These are phyloP conservation scores for Lepetodrilus schrolli DNA, from an alignment of 2,888 invertebrate genomes.

Conservation along the genomic window DNA sequence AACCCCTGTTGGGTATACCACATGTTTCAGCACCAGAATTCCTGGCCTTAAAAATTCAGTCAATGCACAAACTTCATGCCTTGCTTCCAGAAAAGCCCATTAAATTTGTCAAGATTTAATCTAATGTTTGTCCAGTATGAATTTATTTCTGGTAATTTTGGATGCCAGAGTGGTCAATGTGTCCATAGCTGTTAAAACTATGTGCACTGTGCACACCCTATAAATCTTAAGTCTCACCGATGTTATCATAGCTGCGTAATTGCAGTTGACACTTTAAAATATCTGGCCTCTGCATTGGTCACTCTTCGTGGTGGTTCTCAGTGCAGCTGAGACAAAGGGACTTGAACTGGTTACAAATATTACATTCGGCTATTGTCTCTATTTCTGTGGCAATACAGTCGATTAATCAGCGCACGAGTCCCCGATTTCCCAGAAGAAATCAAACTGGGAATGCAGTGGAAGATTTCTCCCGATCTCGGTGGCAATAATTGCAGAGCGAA, in stretches of 20 bases:
- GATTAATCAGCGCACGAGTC: not conserved
- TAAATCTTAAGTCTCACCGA: not conserved
- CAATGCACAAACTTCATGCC: conserved; percentile 16
- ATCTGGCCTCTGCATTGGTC: too few species aligned
- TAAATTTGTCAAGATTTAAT: conserved; percentile 26
- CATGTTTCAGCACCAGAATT: not conserved
- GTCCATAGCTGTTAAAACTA: not conserved
- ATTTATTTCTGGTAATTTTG: conserved; percentile 10
- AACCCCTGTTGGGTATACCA: not conserved
- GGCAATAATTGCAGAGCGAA: not conserved
- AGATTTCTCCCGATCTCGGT: not conserved
- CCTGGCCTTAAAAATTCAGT: not conserved
- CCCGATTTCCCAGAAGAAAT: not conserved
- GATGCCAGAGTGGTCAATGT: not conserved
- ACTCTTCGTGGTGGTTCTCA: too few species aligned
- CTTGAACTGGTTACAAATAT: not conserved
- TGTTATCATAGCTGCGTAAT: not conserved
- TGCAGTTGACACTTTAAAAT: too few species aligned
- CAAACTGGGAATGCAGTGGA: not conserved
- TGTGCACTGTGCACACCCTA: not conserved
- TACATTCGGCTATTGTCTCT: not conserved
- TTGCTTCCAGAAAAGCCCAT: not conserved
- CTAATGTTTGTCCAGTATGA: conserved; percentile 12
- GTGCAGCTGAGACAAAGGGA: not conserved
- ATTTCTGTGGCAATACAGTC: too few species aligned